phyloP scores from a whole-genome alignment of 2,797 vertebrate species.

The Siniperca undulata region DNA sequence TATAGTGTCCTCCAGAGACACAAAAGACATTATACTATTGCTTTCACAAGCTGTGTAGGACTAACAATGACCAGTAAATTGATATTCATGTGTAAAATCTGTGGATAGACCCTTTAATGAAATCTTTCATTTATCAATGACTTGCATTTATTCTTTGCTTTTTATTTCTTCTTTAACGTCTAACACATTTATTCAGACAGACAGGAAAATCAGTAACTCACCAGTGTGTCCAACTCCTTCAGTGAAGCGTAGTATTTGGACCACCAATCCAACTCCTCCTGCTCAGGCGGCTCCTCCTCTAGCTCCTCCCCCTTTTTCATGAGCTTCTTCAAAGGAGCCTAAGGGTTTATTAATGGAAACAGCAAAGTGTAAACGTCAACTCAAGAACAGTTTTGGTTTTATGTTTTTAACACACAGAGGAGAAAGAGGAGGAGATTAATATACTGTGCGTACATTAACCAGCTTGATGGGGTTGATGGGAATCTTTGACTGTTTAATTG shows the following conservation, averaged over 20 bases:
- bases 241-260: conserved; percentile 95
- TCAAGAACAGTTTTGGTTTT: not conserved
- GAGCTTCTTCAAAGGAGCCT: conserved; percentile 88
- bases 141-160: not conserved
- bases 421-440: not conserved
- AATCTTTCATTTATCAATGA: not conserved
- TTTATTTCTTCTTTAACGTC: not conserved
- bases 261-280: conserved; percentile 97
- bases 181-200: not conserved
- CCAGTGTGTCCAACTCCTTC: conserved; percentile 89
- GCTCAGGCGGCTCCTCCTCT: conserved; percentile 91
- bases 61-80: not conserved
- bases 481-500: conserved; percentile 82
- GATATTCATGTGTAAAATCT: not conserved
- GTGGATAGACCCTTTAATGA: not conserved
- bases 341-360: conserved; percentile 2
- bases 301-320: conserved; percentile 82
- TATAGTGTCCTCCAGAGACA: no score
- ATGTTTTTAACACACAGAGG: not conserved
- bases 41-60: not conserved
- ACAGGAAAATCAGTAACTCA: conserved; percentile 4
- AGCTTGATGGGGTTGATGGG: conserved; percentile 82
- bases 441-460: conserved; percentile 70
- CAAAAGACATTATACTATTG: no score
- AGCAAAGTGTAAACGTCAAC: not conserved